A percentile compares a stretch with the other conserved stretches of the same genome.
Evolutionary conservation across 2,113 vertebrate species (phyloP).

Genomic region (Planiliza haematocheilus): DNA sequence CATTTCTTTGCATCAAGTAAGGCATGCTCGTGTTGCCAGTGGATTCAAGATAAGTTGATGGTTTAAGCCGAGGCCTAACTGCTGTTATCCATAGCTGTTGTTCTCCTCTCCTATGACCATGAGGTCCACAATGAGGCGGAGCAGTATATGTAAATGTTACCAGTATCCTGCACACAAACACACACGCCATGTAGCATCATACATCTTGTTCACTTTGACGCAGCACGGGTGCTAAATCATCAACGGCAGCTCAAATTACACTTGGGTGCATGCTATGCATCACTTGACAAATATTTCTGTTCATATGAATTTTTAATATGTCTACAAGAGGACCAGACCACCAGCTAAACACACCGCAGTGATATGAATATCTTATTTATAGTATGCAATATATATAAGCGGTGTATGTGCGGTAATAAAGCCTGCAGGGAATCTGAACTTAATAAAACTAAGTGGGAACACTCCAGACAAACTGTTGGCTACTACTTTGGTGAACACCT

Average conservation of each 20-base stretch:
- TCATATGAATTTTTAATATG: constrained; percentile 1
- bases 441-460: constrained; percentile 48
- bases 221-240: constrained; percentile 44
- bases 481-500: constrained; percentile 37
- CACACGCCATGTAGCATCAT: constrained; percentile 14
- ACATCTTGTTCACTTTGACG: constrained; percentile 40
- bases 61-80: too few relatives aligned
- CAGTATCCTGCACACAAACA: constrained; percentile 12
- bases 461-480: constrained; percentile 26
- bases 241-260: constrained; percentile 49
- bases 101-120: constrained; percentile 27
- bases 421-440: constrained; percentile 27
- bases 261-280: constrained; percentile 12
- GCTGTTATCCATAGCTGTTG: too few relatives aligned
- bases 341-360: constrained; percentile 6
- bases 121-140: constrained; percentile 34
- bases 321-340: not conserved
- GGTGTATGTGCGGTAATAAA: constrained; percentile 3
- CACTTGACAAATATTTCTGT: constrained; percentile 17
- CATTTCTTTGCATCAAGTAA: too few relatives aligned
- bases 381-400: constrained; percentile 17
- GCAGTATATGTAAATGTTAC: constrained; percentile 52
- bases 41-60: too few relatives aligned
- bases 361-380: constrained; percentile 41
- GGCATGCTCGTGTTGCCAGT: too few relatives aligned